phyloP scores from a whole-genome alignment of 2,888 invertebrate genomes.

The Taenaris catops region DNA sequence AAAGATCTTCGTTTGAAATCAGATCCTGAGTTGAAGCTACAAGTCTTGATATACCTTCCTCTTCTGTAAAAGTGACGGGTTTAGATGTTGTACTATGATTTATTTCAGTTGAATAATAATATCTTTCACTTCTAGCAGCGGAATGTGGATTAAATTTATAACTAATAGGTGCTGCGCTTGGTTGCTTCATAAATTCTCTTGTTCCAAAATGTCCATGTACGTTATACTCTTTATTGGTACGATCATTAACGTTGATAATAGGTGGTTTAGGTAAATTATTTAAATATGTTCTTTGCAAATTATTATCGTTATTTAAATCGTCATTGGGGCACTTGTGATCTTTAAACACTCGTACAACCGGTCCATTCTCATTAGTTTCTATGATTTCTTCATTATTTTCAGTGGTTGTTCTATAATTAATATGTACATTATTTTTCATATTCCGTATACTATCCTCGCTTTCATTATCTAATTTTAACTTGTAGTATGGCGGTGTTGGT shows the following conservation, averaged over 20 bases:
- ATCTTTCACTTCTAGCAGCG: conserved; percentile 52
- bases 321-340: conserved; percentile 54
- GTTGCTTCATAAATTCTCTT: conserved; percentile 35
- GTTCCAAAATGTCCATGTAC: conserved; percentile 52
- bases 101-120: conserved; percentile 42
- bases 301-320: conserved; percentile 22
- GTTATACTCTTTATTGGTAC: conserved; percentile 38
- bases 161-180: conserved; percentile 37
- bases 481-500: conserved; percentile 35
- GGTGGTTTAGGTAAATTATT: conserved; percentile 38
- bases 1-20: conserved; percentile 81
- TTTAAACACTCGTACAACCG: conserved; percentile 60
- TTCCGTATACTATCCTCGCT: conserved; percentile 21
- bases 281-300: conserved; percentile 30
- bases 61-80: conserved; percentile 34
- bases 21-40: conserved; percentile 81
- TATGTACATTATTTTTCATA: conserved; percentile 9
- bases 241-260: conserved; percentile 36
- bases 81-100: conserved; percentile 30
- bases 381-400: conserved; percentile 34
- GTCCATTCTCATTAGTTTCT: conserved; percentile 36
- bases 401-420: conserved; percentile 1
- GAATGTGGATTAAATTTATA: conserved; percentile 45
- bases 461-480: conserved; percentile 34
- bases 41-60: conserved; percentile 63